phyloP scores from a whole-genome alignment of 2,797 vertebrate genomes.

The Cyclopterus lumpus region DNA sequence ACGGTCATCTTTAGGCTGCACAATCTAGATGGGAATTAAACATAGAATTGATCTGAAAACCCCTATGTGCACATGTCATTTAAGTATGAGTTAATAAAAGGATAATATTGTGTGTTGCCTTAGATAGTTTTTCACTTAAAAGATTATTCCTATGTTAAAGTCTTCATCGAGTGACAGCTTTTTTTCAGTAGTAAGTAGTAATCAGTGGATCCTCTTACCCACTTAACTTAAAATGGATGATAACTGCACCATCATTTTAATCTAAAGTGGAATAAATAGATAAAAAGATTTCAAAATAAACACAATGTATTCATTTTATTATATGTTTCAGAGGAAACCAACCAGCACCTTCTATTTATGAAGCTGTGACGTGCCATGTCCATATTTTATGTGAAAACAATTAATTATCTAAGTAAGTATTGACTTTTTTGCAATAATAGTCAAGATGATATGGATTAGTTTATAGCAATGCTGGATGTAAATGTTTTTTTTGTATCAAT shows the following conservation, averaged over 20 bases:
- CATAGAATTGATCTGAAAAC: background rate
- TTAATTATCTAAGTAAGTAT: background rate
- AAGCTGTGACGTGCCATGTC: background rate
- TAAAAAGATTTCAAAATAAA: background rate
- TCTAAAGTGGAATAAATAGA: background rate
- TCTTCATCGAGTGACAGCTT: no score
- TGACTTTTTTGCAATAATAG: background rate
- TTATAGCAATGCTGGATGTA: background rate
- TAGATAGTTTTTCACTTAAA: background rate
- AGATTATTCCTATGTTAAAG: background rate
- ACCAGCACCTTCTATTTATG: background rate
- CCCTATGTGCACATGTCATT: background rate
- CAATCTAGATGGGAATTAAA: background rate
- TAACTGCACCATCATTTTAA: background rate
- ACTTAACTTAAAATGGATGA: background rate
- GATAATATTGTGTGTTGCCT: background rate
- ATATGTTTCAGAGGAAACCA: background rate
- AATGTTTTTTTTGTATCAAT: background rate
- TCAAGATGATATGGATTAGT: background rate
- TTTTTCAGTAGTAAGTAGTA: no score
- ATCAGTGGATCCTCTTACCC: background rate
- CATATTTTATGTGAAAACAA: background rate
- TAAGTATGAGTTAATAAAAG: background rate
- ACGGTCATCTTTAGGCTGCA: background rate
- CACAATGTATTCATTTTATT: background rate